phyloP scores from a whole-genome alignment of 2,888 invertebrate species.

The Candidula unifasciata region DNA sequence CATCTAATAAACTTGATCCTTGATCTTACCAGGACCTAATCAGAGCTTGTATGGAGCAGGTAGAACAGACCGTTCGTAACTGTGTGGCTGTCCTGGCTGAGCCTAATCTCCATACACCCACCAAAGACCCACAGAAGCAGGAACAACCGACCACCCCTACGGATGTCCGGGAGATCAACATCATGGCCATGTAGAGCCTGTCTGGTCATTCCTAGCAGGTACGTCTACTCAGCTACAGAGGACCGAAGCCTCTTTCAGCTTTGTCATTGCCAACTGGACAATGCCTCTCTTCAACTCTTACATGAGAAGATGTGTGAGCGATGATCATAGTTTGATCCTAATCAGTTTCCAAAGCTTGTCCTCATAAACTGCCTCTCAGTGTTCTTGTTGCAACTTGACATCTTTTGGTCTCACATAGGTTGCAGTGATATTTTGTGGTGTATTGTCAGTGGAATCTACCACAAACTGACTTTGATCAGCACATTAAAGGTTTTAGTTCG shows the following conservation, averaged over 20 bases:
- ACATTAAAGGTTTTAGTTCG: too few species aligned
- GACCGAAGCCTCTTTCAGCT: background rate
- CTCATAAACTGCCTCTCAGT: too few species aligned
- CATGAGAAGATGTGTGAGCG: background rate
- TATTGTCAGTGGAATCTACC: too few species aligned
- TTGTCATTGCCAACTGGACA: background rate
- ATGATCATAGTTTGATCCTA: background rate
- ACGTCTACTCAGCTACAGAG: constrained; percentile 1
- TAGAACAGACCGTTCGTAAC: constrained; percentile 73
- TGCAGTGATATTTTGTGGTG: too few species aligned
- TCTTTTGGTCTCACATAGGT: too few species aligned
- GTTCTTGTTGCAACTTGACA: too few species aligned
- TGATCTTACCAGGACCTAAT: constrained; percentile 71
- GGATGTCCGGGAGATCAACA: constrained; percentile 87
- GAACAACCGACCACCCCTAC: constrained; percentile 86
- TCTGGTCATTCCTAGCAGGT: constrained; percentile 2
- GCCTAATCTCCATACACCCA: constrained; percentile 24
- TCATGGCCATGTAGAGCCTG: constrained; percentile 45
- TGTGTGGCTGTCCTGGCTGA: constrained; percentile 62
- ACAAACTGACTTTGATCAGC: too few species aligned
- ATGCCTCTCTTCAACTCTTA: background rate
- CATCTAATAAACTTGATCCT: background rate
- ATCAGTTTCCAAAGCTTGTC: background rate
- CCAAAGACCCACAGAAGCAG: constrained; percentile 57
- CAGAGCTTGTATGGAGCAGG: constrained; percentile 75